Conservation (phyloP, 2,797 vertebrate species). For the Brotula barbata region DNA sequence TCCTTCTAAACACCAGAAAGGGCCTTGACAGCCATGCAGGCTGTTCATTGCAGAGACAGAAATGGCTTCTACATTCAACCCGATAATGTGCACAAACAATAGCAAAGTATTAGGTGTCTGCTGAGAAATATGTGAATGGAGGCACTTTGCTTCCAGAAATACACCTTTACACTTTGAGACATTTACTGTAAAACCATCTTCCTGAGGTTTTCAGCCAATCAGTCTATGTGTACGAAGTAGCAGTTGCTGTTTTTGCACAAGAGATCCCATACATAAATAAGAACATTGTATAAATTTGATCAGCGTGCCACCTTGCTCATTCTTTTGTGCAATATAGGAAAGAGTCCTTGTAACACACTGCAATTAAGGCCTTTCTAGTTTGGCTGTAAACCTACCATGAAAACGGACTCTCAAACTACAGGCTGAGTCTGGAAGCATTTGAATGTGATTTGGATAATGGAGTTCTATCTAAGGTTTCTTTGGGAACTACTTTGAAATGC, state of each 20-base stretch:
- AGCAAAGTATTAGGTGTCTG: constrained; percentile 66
- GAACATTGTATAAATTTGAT: constrained; percentile 47
- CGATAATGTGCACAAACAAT: constrained; percentile 69
- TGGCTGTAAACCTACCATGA: constrained; percentile 53
- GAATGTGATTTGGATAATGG: constrained; percentile 70
- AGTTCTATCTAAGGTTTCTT: constrained; percentile 40
- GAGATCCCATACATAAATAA: constrained; percentile 64
- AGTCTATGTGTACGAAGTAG: constrained; percentile 37
- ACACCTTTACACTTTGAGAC: constrained; percentile 35
- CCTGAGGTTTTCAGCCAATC: constrained; percentile 34
- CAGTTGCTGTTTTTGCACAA: constrained; percentile 38
- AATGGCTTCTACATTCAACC: constrained; percentile 62
- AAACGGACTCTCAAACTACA: constrained; percentile 46
- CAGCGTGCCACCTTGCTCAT: constrained; percentile 41
- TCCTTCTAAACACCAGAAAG: constrained; percentile 52
- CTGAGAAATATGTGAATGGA: constrained; percentile 72
- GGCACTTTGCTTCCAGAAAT: constrained; percentile 57
- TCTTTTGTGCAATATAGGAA: constrained; percentile 25
- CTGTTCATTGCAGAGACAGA: constrained; percentile 60
- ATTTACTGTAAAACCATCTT: constrained; percentile 28
- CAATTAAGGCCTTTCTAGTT: constrained; percentile 61
- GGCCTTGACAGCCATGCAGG: constrained; percentile 53
- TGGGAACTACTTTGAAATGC: constrained; percentile 62
- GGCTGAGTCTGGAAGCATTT: constrained; percentile 52
- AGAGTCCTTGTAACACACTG: constrained; percentile 39